Conservation (phyloP, 2,797 vertebrate species). For the Oryzias sinensis region DNA sequence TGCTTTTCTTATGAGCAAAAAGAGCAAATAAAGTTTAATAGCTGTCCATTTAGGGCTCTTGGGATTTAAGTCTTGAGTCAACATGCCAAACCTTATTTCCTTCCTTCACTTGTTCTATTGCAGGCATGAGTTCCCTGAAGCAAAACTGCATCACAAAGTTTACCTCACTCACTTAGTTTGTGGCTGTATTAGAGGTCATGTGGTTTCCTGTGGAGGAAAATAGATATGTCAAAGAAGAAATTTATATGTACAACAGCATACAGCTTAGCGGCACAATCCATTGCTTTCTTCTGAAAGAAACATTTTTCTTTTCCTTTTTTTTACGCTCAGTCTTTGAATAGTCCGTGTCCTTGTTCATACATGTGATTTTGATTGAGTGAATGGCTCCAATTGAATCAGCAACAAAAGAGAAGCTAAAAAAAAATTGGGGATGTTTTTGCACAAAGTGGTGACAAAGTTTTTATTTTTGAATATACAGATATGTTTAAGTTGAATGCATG, state of each 20-base stretch:
- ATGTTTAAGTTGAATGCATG: too few relatives aligned
- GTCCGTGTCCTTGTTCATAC: slow-evolving; percentile 64
- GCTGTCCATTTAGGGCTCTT: slow-evolving; percentile 66
- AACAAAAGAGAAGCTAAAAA: not conserved
- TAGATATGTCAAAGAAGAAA: slow-evolving; percentile 7
- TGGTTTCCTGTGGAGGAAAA: not conserved
- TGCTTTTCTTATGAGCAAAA: slow-evolving; percentile 50
- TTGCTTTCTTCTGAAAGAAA: slow-evolving; percentile 20
- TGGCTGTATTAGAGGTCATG: slow-evolving; percentile 3
- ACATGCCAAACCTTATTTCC: slow-evolving; percentile 76
- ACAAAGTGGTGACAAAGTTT: not conserved
- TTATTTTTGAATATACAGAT: too few relatives aligned
- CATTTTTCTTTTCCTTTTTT: slow-evolving; percentile 28
- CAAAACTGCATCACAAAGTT: slow-evolving; percentile 16
- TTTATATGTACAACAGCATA: too few relatives aligned
- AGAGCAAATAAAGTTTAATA: slow-evolving; percentile 73
- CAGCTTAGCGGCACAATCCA: slow-evolving; percentile 24
- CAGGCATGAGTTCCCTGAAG: slow-evolving; percentile 40
- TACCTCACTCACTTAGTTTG: slow-evolving; percentile 8
- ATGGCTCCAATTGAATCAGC: slow-evolving; percentile 78
- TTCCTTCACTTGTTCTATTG: slow-evolving; percentile 51
- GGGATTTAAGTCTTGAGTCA: slow-evolving; percentile 71
- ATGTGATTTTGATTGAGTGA: slow-evolving; percentile 82
- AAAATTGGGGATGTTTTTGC: not conserved
- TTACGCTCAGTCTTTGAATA: slow-evolving; percentile 40